phyloP scores from a whole-genome alignment of 1,140 invertebrate species.

The Nixonia krombeini region DNA sequence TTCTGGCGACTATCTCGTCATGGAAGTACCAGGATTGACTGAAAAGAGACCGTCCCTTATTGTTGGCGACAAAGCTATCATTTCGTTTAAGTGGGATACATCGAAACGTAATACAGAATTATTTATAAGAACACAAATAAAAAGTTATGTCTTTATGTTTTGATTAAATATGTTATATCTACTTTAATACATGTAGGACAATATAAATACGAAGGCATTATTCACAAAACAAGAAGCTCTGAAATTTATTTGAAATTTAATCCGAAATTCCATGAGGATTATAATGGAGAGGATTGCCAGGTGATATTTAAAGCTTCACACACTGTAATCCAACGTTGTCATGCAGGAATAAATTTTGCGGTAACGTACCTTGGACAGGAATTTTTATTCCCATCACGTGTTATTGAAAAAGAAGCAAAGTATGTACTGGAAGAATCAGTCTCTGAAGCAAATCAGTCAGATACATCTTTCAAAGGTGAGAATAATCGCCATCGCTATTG shows the following conservation, averaged over 20 bases:
- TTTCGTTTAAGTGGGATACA: slow-evolving; percentile 57
- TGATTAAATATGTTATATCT: no score
- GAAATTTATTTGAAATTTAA: slow-evolving; percentile 83
- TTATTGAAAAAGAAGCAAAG: slow-evolving; percentile 57
- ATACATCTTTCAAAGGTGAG: background rate
- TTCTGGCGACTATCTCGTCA: slow-evolving; percentile 78
- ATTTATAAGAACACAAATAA: no score
- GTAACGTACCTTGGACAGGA: slow-evolving; percentile 72
- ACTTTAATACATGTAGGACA: slow-evolving; percentile 8
- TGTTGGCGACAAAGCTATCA: slow-evolving; percentile 82
- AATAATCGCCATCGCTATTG: no score
- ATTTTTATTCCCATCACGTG: slow-evolving; percentile 78
- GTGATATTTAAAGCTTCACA: slow-evolving; percentile 76
- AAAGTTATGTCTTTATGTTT: no score
- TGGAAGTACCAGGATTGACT: slow-evolving; percentile 84
- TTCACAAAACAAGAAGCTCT: slow-evolving; percentile 80
- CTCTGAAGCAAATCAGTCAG: slow-evolving; percentile 7
- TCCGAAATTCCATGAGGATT: slow-evolving; percentile 78
- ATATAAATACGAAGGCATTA: slow-evolving; percentile 80
- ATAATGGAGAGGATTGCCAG: slow-evolving; percentile 78
- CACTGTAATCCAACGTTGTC: slow-evolving; percentile 74
- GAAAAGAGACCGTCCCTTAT: slow-evolving; percentile 90
- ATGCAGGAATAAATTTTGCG: slow-evolving; percentile 77
- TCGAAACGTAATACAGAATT: slow-evolving; percentile 55
- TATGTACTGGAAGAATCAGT: slow-evolving; percentile 52